phyloP scores from a whole-genome alignment of 2,113 vertebrate species.

The Pachyramphus minor region DNA sequence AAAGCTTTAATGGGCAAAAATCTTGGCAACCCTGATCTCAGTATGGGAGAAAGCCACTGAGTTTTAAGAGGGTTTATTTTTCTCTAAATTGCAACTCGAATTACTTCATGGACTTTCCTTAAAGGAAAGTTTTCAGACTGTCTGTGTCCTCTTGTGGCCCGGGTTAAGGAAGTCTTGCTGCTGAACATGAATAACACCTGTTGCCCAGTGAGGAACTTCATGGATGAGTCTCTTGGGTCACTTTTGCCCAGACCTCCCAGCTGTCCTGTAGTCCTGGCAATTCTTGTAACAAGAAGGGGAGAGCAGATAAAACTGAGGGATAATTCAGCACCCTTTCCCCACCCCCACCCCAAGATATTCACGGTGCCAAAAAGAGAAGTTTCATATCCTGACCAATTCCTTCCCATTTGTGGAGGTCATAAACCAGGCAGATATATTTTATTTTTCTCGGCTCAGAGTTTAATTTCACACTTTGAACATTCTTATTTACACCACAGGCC shows the following conservation, averaged over 20 bases:
- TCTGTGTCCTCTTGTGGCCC: not conserved
- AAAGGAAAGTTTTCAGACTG: not conserved
- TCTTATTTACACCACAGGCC: not conserved
- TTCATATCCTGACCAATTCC: not conserved
- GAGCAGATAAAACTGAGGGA: not conserved
- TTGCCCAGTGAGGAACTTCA: not conserved
- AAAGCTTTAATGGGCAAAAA: not conserved
- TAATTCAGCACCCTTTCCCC: not conserved
- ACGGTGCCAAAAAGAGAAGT: not conserved
- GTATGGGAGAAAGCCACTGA: not conserved
- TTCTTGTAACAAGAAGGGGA: not conserved
- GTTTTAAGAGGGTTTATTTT: slow-evolving; percentile 20
- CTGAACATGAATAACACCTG: not conserved
- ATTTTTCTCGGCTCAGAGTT: not conserved
- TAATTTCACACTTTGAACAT: not conserved
- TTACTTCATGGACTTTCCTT: not conserved
- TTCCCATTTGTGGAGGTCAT: not conserved
- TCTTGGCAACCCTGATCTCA: not conserved
- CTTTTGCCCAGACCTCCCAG: not conserved
- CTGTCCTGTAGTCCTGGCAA: not conserved
- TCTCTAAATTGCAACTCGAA: not conserved
- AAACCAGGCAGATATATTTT: not conserved
- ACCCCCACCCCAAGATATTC: not conserved
- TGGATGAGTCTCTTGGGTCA: not conserved
- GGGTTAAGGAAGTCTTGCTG: not conserved